These are phyloP conservation scores for Clupea harengus DNA, from an alignment of 2,113 vertebrate species.

Conservation along the genomic window DNA sequence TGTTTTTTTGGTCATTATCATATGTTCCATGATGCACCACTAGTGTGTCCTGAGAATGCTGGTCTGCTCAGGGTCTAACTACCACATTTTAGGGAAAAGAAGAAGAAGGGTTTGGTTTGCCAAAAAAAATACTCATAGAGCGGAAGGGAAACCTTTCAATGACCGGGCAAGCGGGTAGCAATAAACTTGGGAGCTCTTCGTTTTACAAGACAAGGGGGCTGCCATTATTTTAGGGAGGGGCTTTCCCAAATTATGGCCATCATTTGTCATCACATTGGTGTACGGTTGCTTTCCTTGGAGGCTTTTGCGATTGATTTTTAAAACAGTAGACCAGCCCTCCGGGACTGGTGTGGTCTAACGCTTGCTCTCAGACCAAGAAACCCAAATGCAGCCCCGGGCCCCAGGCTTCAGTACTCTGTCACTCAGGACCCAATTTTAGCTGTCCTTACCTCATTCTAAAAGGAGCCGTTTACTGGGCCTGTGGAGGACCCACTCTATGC, in stretches of 20 bases:
- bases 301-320: slow-evolving; percentile 58
- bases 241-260: slow-evolving; percentile 64
- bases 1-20: slow-evolving; percentile 50
- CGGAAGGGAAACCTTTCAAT: slow-evolving; percentile 67
- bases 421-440: slow-evolving; percentile 58
- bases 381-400: neutral
- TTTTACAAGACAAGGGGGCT: slow-evolving; percentile 60
- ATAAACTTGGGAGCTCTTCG: slow-evolving; percentile 61
- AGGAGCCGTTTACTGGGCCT: slow-evolving; percentile 11
- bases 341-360: slow-evolving; percentile 4
- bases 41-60: slow-evolving; percentile 52
- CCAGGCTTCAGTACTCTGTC: slow-evolving; percentile 30
- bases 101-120: slow-evolving; percentile 57
- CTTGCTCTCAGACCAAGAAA: neutral
- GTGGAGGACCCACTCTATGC: neutral
- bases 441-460: slow-evolving; percentile 56
- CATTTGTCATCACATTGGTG: slow-evolving; percentile 64
- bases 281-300: slow-evolving; percentile 56
- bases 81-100: slow-evolving; percentile 53
- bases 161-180: slow-evolving; percentile 58
- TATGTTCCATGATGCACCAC: slow-evolving; percentile 66
- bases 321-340: slow-evolving; percentile 49
- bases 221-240: slow-evolving; percentile 62
- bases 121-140: slow-evolving; percentile 63
- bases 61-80: slow-evolving; percentile 50